Evolutionary conservation across 2,113 vertebrate genomes (phyloP), one percentile per base, ranked within the genome.

Genomic region (Anhinga anhinga): DNA sequence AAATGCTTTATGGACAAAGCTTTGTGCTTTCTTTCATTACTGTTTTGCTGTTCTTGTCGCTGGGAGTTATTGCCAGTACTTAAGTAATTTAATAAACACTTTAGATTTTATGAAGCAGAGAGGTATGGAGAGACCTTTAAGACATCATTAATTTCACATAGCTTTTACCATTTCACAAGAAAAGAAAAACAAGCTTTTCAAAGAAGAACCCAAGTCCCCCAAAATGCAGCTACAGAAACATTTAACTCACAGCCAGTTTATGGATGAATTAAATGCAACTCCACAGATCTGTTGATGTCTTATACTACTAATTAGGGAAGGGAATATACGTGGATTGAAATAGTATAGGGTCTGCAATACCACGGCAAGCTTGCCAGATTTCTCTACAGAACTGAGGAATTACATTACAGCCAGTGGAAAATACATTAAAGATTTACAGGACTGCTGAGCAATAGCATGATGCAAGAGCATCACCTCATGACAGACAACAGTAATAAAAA

Each of bases 401-500:
- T 91, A 59, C 77, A 76, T 91, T 95, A 83, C 79, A 93, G 90
- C 42, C 88, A 83, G 65, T 86, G 96, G 97, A 97, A 98, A 97
- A 89, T 34, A 59, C 55, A 97, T 97, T 87, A 96, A 96, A 96
- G 71, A 97, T 97, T 97, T 93, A 97, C 40, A 88, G 86, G 84
- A 58, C 23, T 82, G 66, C 82, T 87, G 87, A 96, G 84, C 85
- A 67, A 82, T 11, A 81, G 69, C 13, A 17, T n/a, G 87, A 88
- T 86, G 85, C 61, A 61, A 92, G 58, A 91, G 94, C 95, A 94
- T 58, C 91, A 53, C 70, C 88, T 80, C 53, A 20, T 2, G 18
- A 88, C 44, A 88, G 72, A 42, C 72, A 90, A 40, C 22, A 66
- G 93, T 58, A 65, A 79, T 66, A 80, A 62, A 76, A 86, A 7